Percentiles rank a stretch among this genome's conserved stretches.
Evolutionary conservation across 1,140 invertebrate species (phyloP).

Genomic region (Pemphigus obesinymphae): DNA sequence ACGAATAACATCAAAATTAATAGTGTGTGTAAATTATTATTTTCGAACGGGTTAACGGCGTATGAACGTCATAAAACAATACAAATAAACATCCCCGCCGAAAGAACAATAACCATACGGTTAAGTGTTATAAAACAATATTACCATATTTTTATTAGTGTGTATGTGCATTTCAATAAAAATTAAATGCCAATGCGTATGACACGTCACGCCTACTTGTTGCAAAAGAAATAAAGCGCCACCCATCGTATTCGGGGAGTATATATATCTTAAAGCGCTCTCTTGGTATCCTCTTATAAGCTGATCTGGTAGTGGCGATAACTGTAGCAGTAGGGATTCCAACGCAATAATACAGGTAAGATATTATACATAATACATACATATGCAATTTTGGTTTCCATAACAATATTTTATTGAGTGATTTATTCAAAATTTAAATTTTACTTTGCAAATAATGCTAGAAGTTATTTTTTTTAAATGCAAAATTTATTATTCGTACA

Average conservation of each 20-base stretch:
- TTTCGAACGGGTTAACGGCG: slow-evolving; percentile 6
- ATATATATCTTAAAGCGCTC: slow-evolving; percentile 40
- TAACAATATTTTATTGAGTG: no score
- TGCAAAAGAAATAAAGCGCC: slow-evolving; percentile 16
- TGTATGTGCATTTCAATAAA: background rate
- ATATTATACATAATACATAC: background rate
- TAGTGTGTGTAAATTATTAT: background rate
- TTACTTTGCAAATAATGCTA: no score
- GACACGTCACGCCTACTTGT: slow-evolving; percentile 38
- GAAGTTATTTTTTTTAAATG: no score
- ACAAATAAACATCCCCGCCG: background rate
- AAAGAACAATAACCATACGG: background rate
- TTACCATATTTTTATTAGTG: slow-evolving; percentile 11
- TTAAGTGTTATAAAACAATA: background rate
- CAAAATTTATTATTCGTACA: no score
- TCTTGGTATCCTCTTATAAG: slow-evolving; percentile 19
- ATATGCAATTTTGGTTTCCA: no score
- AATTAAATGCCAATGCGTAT: slow-evolving; percentile 17
- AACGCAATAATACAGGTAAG: slow-evolving; percentile 24
- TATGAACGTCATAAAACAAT: background rate
- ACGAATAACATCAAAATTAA: background rate
- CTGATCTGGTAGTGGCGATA: slow-evolving; percentile 6
- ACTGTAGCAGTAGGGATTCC: slow-evolving; percentile 17
- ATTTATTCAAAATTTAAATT: no score
- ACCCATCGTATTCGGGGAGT: slow-evolving; percentile 12